These are phyloP conservation scores for Bos javanicus DNA, from an alignment of 2,113 vertebrate species.

Conservation along the genomic window DNA sequence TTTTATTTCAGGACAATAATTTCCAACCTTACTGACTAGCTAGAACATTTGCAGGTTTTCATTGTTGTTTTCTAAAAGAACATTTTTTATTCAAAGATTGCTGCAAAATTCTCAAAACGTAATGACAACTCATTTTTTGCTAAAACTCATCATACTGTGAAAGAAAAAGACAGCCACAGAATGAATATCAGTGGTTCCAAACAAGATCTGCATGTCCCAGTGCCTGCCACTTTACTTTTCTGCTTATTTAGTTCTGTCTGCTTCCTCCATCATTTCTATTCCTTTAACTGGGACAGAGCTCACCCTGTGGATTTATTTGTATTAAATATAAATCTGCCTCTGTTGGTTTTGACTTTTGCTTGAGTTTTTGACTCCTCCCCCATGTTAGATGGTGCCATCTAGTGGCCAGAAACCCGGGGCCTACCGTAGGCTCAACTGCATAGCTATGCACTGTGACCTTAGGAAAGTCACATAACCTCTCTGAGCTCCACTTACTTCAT, in stretches of 20 bases:
- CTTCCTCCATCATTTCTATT: not conserved
- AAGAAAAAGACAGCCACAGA: not conserved
- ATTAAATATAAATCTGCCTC: not conserved
- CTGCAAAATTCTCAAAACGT: slow-evolving; percentile 18
- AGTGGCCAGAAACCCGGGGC: not conserved
- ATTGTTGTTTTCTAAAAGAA: not conserved
- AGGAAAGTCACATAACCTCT: not conserved
- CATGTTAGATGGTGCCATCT: not conserved
- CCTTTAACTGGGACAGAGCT: not conserved
- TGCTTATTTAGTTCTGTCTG: not conserved
- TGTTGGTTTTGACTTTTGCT: not conserved
- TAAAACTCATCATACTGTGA: not conserved
- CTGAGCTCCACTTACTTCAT: not conserved
- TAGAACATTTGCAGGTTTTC: not conserved
- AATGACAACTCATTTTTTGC: not conserved
- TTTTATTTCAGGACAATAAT: not conserved
- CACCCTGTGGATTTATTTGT: not conserved
- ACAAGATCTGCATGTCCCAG: not conserved
- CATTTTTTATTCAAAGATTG: not conserved
- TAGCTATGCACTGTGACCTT: not conserved
- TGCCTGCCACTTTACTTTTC: not conserved
- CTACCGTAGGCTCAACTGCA: not conserved
- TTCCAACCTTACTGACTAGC: not conserved
- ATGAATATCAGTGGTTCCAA: not conserved
- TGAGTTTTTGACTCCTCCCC: not conserved